Base-by-base conservation (phyloP, 1,140 invertebrate species). In the Hyles euphorbiae region DNA sequence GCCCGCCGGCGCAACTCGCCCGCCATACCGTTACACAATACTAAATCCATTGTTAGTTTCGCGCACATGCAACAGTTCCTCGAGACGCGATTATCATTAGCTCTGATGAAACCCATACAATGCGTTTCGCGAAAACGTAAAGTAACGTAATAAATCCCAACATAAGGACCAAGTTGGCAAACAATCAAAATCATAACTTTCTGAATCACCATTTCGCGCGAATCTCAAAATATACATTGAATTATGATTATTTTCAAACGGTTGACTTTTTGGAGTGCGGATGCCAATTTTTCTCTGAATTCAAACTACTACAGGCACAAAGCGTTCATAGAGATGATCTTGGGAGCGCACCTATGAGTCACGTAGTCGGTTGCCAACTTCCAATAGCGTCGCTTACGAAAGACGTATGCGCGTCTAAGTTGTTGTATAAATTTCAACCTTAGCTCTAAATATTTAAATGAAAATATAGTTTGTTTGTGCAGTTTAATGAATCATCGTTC, bases 261-360 rank as follows among this genome's bases (percentile, higher is more conserved):
- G 61, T 63, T 67, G 53, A 58, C 56, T 67, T 75, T 71, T 70
- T 64, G 59, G 49, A 59, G 49, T 52, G 59, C 60, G 60, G 62
- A 58, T 65, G 58, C 68, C 67, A 75, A 64, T 76, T 75, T 74
- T 68, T 67, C 56, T 67, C 56, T 52, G 46, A 59, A 61, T 70
- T 49, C 53, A 54, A 76, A 70, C 65, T 68, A 64, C 54, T 58
- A 34, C 62, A 65, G 61, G 51, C 48, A n/a, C 49, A 44, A 47
- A 53, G 57, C 61, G 49, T 63, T 66, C 63, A 63, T 65, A 62
- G 65, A 72, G 74, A 76, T 76, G 75, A 82, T 83, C 73, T 74
- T 70, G 73, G 76, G 78, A 80, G 72, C 72, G 59, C 74, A 82
- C 75, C 71, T 68, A 70, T 85, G 83, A 86, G 63, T 86, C 83